These are phyloP conservation scores for Dolichopus griseipennis DNA, from an alignment of 2,888 invertebrate genomes.

Conservation along the genomic window DNA sequence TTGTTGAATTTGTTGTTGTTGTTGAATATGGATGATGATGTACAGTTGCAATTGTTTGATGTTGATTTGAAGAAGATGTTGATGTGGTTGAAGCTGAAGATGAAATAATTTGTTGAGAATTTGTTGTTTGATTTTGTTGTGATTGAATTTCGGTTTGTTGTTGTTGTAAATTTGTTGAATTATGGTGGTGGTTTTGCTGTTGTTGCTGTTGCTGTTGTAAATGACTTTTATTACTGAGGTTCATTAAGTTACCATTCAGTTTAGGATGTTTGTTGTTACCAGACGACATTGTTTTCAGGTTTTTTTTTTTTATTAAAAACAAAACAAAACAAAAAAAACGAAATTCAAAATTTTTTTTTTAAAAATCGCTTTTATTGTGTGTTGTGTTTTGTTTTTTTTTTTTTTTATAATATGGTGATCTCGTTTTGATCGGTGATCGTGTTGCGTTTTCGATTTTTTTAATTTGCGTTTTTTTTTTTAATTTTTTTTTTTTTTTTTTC, in stretches of 20 bases:
- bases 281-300: conserved; percentile 18
- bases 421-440: no score
- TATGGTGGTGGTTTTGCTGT: conserved; percentile 13
- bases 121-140: conserved; percentile 21
- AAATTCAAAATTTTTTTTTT: no score
- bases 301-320: neutral
- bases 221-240: conserved; percentile 17
- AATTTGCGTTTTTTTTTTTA: no score
- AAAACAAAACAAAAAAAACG: neutral
- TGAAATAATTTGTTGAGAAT: conserved; percentile 11
- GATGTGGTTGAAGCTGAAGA: conserved; percentile 12
- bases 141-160: neutral
- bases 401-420: no score
- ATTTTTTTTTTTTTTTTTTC: no score
- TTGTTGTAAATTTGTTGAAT: neutral
- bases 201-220: conserved; percentile 13
- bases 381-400: neutral
- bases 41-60: conserved; percentile 39
- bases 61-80: conserved; percentile 25
- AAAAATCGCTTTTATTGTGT: neutral
- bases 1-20: conserved; percentile 12
- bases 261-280: conserved; percentile 18
- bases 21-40: conserved; percentile 30
- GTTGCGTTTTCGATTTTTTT: no score
- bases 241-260: conserved; percentile 20